Percentiles rank a stretch among this genome's conserved stretches.
These are phyloP conservation scores for Teleogryllus oceanicus DNA, from an alignment of 2,888 invertebrate genomes.

Conservation along the genomic window DNA sequence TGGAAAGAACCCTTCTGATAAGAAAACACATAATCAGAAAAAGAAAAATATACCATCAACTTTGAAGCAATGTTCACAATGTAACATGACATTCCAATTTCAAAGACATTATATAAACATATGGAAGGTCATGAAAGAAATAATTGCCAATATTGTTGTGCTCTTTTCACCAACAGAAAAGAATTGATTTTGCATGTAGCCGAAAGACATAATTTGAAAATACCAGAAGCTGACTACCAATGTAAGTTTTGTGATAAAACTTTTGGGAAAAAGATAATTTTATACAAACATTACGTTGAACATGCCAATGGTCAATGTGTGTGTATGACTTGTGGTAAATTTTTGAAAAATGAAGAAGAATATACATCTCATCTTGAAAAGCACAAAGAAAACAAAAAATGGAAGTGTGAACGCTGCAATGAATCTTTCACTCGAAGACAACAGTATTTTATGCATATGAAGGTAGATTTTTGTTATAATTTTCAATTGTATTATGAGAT, in stretches of 20 bases:
- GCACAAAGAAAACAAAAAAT: neutral
- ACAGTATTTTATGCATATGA: conserved; percentile 43
- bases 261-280: conserved; percentile 41
- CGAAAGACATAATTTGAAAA: conserved; percentile 39
- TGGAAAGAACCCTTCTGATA: neutral
- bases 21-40: neutral
- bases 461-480: conserved; percentile 30
- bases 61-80: neutral
- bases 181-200: conserved; percentile 41
- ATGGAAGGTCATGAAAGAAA: conserved; percentile 41
- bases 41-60: neutral
- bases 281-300: conserved; percentile 43
- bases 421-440: conserved; percentile 41
- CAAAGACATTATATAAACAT: conserved; percentile 39
- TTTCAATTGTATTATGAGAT: no score
- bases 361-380: neutral
- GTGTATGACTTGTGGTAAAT: neutral
- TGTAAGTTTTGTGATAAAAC: conserved; percentile 41
- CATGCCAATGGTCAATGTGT: neutral
- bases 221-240: conserved; percentile 39
- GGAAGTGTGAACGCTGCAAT: conserved; percentile 11
- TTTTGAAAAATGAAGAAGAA: neutral
- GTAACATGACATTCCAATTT: conserved; percentile 18
- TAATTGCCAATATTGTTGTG: conserved; percentile 40
- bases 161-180: conserved; percentile 40